Evolutionary conservation across 2,888 invertebrate species (phyloP).

Genomic region (Sussaba pulchella): DNA sequence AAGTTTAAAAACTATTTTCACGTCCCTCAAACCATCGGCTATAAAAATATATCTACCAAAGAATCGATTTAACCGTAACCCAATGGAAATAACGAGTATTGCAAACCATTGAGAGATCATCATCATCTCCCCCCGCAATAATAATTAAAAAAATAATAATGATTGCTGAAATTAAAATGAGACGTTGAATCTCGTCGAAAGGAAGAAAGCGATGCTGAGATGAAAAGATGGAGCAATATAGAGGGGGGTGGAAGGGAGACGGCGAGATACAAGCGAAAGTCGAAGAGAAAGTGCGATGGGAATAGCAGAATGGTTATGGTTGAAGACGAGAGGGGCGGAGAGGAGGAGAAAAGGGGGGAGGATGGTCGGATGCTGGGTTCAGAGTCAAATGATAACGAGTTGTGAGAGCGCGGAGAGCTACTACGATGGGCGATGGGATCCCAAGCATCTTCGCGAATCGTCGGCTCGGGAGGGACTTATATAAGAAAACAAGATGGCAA

Average conservation of each 20-base stretch:
- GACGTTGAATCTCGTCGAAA: background rate
- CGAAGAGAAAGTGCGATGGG: constrained; percentile 57
- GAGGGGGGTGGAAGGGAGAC: constrained; percentile 46
- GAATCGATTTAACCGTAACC: too few species aligned
- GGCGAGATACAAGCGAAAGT: too few species aligned
- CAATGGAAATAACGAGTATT: too few species aligned
- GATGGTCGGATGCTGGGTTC: constrained; percentile 33
- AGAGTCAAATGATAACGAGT: constrained; percentile 54
- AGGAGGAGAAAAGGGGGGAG: constrained; percentile 12
- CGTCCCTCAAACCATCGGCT: too few species aligned
- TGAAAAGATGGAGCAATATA: constrained; percentile 29
- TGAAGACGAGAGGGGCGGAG: too few species aligned
- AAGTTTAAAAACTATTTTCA: too few species aligned
- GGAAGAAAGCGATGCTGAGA: background rate
- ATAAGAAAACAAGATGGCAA: constrained; percentile 83
- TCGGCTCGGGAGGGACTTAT: constrained; percentile 80
- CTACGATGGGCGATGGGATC: constrained; percentile 48
- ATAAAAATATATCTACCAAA: too few species aligned
- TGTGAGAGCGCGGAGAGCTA: constrained; percentile 44
- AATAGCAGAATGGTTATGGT: constrained; percentile 41
- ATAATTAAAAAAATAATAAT: too few species aligned
- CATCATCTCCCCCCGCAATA: too few species aligned
- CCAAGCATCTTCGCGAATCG: constrained; percentile 67
- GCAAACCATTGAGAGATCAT: too few species aligned
- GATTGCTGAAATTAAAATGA: too few species aligned